These are phyloP conservation scores for Tupaia tana DNA, from an alignment of 2,113 vertebrate genomes.

Conservation along the genomic window DNA sequence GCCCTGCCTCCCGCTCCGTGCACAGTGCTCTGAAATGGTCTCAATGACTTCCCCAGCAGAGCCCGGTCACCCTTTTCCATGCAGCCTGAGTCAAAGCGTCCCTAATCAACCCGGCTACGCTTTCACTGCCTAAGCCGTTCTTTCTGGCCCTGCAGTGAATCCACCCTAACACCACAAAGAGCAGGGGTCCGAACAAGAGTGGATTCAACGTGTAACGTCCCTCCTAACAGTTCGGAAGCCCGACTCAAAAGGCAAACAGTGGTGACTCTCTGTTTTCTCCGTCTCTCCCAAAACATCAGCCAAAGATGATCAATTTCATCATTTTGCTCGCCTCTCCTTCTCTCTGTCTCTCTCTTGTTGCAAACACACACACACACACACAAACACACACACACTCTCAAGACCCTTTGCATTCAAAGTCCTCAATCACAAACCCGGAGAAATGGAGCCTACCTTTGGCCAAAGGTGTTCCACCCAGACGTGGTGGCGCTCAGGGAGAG, in stretches of 20 bases:
- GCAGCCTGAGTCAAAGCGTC: background rate
- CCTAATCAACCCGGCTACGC: background rate
- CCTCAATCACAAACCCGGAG: background rate
- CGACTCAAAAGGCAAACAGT: background rate
- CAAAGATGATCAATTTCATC: background rate
- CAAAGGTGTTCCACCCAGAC: too few relatives aligned
- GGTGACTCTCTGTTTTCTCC: background rate
- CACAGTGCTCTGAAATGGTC: background rate
- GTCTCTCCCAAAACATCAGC: background rate
- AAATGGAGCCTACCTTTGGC: slow-evolving; percentile 77
- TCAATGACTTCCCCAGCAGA: background rate
- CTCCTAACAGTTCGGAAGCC: background rate
- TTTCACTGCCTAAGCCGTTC: background rate
- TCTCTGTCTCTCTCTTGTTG: too few relatives aligned
- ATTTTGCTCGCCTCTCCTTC: background rate
- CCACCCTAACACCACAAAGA: background rate
- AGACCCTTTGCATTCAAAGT: background rate
- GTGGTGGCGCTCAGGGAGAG: background rate
- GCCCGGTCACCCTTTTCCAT: background rate
- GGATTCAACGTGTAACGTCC: background rate
- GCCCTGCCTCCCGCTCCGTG: background rate
- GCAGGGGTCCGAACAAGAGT: background rate
- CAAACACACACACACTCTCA: background rate
- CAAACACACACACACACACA: background rate
- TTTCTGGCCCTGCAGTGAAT: background rate